Percentiles rank a stretch among this genome's conserved stretches.
Conservation (phyloP, 2,888 invertebrate species). For the Amphipyra berbera region DNA sequence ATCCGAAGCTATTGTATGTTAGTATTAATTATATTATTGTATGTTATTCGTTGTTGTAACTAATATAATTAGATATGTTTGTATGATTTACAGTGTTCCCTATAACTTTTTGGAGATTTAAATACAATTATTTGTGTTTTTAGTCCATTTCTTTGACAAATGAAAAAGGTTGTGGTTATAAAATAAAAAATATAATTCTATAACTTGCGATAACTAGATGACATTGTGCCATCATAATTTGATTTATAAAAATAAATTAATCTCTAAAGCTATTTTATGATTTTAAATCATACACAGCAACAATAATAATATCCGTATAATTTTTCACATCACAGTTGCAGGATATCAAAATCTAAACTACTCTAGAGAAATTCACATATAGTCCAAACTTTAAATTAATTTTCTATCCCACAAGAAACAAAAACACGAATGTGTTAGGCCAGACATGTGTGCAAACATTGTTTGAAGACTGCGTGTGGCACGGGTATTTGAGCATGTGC, state of each 20-base stretch:
- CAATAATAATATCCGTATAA: not conserved
- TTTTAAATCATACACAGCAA: constrained; percentile 29
- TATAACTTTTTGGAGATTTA: constrained; percentile 79
- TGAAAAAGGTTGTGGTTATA: constrained; percentile 56
- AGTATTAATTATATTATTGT: constrained; percentile 61
- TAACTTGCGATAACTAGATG: constrained; percentile 36
- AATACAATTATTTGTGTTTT: constrained; percentile 77
- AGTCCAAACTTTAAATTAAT: too few species aligned
- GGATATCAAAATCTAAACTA: not conserved
- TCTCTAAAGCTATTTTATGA: constrained; percentile 31
- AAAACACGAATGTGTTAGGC: too few species aligned
- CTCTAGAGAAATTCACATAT: not conserved
- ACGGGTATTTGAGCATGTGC: too few species aligned
- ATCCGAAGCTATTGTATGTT: constrained; percentile 52
- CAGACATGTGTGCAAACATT: too few species aligned
- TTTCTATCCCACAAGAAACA: too few species aligned
- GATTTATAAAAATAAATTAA: constrained; percentile 39
- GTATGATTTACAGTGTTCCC: constrained; percentile 86
- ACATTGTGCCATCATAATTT: constrained; percentile 33
- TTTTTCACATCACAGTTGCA: constrained; percentile 1
- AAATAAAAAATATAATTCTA: constrained; percentile 68
- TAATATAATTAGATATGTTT: constrained; percentile 82
- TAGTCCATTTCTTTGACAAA: constrained; percentile 69
- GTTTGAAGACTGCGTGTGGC: too few species aligned
- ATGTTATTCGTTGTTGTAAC: constrained; percentile 70